These are phyloP conservation scores for Atlantisia rogersi DNA, from an alignment of 2,113 vertebrate species.

Conservation along the genomic window DNA sequence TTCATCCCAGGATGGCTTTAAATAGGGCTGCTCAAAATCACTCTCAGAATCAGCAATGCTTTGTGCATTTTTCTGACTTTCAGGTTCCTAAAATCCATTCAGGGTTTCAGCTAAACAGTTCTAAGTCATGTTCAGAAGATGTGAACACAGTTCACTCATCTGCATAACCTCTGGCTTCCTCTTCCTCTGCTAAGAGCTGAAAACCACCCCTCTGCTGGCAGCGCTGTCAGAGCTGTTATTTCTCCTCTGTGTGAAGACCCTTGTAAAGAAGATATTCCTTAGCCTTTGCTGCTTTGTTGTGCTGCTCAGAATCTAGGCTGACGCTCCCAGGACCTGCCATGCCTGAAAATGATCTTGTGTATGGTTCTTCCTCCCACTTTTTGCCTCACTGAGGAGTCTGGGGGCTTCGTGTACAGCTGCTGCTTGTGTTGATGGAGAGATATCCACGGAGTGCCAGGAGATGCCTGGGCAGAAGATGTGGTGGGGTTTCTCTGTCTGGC, in stretches of 20 bases:
- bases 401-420: background rate
- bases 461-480: background rate
- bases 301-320: background rate
- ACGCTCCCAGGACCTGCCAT: background rate
- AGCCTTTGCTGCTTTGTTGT: background rate
- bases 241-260: background rate
- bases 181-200: background rate
- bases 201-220: background rate
- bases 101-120: background rate
- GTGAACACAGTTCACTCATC: background rate
- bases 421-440: background rate
- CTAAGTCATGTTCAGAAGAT: background rate
- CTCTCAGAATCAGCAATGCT: background rate
- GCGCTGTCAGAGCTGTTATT: background rate
- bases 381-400: background rate
- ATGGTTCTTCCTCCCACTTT: background rate
- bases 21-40: background rate
- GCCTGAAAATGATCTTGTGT: fast-evolving
- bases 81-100: background rate
- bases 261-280: background rate
- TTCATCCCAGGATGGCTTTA: background rate
- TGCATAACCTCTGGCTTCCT: background rate
- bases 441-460: background rate
- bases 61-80: background rate
- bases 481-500: background rate